Evolutionary conservation across 2,888 invertebrate species (phyloP).

Genomic region (Bursaphelenchus okinawaensis): DNA sequence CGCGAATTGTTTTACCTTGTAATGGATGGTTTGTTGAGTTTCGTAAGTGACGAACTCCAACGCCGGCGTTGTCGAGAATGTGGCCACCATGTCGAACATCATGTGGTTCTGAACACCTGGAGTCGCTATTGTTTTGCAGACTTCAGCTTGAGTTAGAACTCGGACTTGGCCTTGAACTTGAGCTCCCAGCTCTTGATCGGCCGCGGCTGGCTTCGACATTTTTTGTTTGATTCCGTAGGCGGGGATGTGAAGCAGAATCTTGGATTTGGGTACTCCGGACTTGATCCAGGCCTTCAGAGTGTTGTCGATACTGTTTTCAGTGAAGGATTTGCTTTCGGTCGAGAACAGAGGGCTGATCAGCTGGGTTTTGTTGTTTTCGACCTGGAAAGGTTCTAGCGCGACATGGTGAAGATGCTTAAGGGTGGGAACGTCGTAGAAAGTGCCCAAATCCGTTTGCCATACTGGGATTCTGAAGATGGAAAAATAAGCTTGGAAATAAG

Average conservation of each 20-base stretch:
- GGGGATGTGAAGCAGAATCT: slow-evolving; percentile 28
- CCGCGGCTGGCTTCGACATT: slow-evolving; percentile 2
- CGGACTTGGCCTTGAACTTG: neutral
- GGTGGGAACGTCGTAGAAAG: slow-evolving; percentile 18
- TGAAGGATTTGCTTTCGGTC: neutral
- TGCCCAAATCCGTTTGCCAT: slow-evolving; percentile 11
- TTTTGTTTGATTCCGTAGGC: slow-evolving; percentile 23
- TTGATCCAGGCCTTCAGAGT: slow-evolving; percentile 21
- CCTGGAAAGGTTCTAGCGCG: slow-evolving; percentile 27
- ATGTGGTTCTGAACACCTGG: neutral
- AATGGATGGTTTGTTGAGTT: slow-evolving; percentile 22
- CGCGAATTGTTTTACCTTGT: slow-evolving; percentile 19
- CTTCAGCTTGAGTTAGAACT: neutral
- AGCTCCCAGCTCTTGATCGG: neutral
- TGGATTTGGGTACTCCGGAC: slow-evolving; percentile 16
- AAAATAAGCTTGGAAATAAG: too few relatives aligned
- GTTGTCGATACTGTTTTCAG: slow-evolving; percentile 7
- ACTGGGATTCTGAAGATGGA: slow-evolving; percentile 25
- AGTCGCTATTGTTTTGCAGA: slow-evolving; percentile 3
- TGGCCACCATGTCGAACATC: slow-evolving; percentile 19
- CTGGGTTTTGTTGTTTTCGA: neutral
- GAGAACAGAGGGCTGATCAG: slow-evolving; percentile 21
- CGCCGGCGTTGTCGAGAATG: slow-evolving; percentile 19
- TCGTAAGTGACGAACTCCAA: slow-evolving; percentile 21
- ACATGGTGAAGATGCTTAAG: slow-evolving; percentile 26